Evolutionary conservation across 2,888 invertebrate genomes (phyloP), one percentile per base, ranked within the genome.

Genomic region (Sericinus montela): DNA sequence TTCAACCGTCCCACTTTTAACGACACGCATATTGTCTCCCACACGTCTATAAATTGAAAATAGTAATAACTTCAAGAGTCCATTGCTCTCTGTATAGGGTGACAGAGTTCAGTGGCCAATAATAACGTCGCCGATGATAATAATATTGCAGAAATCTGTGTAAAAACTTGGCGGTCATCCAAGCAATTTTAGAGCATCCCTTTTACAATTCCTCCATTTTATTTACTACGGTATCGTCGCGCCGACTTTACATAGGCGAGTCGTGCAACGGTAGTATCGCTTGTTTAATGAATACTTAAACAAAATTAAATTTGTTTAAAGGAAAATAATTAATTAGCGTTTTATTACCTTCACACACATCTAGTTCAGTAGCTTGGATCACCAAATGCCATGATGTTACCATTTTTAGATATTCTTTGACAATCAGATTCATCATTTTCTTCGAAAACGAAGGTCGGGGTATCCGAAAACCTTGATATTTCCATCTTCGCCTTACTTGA

Each of bases 81-180:
- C 43, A 39, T 32, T 49, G 43, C 23, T 13, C 43, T 36, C 11
- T 44, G 39, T 35, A n/a, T 13, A 34, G 35, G 35, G 35, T 41
- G 45, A 43, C 28, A 16, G 28, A 28, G 43, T 47, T 40, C 23
- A n/a, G 25, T 30, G 28, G 43, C 5, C 23, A 38, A 42, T 42
- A 42, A 49, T 7, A 15, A 11, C 11, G 44, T 32, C 48, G 48
- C 34, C 44, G 34, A 35, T 44, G 19, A 38, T 44, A 43, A 43
- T n/a, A 35, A 48, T 13, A 34, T 34, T 43, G 48, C 38, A 32
- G 43, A 38, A 48, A 42, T 43, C 28, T 37, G 29, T 15, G 19
- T 25, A 37, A 5, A 19, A 49, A 40, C 16, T 57, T 57, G 55
- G 57, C 57, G 23, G 43, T 19, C 36, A 28, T 49, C 55, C 57